Percentiles rank a stretch among this genome's conserved stretches.
Evolutionary conservation across 2,888 invertebrate species (phyloP).

Genomic region (Erpobdella octoculata): DNA sequence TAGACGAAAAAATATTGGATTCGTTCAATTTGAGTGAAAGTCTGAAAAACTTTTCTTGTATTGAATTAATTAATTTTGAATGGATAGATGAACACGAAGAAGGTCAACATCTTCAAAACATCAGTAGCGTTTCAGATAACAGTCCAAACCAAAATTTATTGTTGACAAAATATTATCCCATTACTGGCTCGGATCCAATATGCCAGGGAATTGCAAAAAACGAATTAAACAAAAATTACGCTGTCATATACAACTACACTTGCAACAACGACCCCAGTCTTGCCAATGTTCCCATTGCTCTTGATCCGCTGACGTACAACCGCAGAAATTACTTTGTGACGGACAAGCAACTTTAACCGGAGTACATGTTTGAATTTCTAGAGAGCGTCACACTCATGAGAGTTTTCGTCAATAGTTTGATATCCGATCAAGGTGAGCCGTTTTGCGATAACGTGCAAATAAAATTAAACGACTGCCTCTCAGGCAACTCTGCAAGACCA

Average conservation of each 20-base stretch:
- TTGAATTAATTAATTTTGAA: too few relatives aligned
- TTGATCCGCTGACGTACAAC: neutral
- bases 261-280: conserved; percentile 1
- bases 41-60: too few relatives aligned
- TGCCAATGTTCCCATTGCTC: neutral
- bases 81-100: too few relatives aligned
- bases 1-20: too few relatives aligned
- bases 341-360: neutral
- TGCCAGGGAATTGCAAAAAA: too few relatives aligned
- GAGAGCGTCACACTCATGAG: neutral
- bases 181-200: too few relatives aligned
- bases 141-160: too few relatives aligned
- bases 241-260: conserved; percentile 12
- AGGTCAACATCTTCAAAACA: too few relatives aligned
- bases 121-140: too few relatives aligned
- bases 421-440: neutral
- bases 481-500: neutral
- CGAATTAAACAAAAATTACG: too few relatives aligned
- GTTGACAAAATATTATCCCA: too few relatives aligned
- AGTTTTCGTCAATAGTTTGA: neutral
- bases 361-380: neutral
- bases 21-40: too few relatives aligned
- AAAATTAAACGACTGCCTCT: neutral
- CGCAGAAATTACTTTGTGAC: neutral
- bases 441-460: neutral